Evolutionary conservation across 2,797 vertebrate genomes (phyloP), one percentile per base, ranked within the genome.

Genomic region (Sebastes itinus): DNA sequence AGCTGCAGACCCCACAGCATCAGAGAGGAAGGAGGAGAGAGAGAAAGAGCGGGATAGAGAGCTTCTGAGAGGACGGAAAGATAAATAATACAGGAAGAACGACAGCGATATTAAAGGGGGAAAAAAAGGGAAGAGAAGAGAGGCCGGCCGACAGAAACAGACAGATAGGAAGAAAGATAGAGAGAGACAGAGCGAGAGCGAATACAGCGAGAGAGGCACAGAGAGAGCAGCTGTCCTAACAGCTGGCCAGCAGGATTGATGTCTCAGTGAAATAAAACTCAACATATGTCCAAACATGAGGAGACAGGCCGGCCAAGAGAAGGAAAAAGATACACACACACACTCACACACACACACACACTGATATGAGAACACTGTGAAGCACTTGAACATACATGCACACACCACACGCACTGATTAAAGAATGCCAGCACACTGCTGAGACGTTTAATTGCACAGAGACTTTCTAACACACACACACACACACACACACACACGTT

Each of bases 261-360:
- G 92, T 94, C 92, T 93, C 84, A 85, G 92, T 93, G 92, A 93
- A 93, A 94, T 93, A 92, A 93, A 94, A 93, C 90, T 91, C 92
- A 93, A 93, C 92, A 94, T 92, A 93, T 93, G 93, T 93, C 91
- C 90, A 93, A 93, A 94, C 90, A 94, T 85, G 86, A 92, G 87
- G 90, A 88, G 89, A 83, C 83, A 71, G 75, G 81, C 75, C 81
- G 72, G 87, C 77, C 79, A 86, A 72, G 68, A 86, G 75, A 71
- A 85, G 61, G 77, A 72, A 66, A 75, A 27, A 79, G 64, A 88
- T 59, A 88, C 87, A 90, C 69, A 82, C 64, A 82, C 12, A 66
- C 55, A 67, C 66, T 75, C 72, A 6, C 72, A 42, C 38, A 42
- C 38, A 76, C 75, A 75, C 72, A 77, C 70, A 82, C 72, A 82